phyloP scores from a whole-genome alignment of 2,113 vertebrate genomes.

The Catharus minimus region DNA sequence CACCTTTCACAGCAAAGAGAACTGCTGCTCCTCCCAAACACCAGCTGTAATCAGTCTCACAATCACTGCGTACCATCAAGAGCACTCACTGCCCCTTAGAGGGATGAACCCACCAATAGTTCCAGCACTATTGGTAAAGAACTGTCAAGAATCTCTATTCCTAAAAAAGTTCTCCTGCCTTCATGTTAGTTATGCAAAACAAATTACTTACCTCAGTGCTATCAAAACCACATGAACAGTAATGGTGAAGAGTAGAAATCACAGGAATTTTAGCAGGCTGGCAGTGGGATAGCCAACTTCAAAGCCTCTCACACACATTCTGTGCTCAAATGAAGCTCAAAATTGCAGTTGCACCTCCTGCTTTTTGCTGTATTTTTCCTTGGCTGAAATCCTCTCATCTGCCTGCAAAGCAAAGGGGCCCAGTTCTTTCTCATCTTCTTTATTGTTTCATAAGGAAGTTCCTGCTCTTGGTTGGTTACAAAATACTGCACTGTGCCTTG shows the following conservation, averaged over 20 bases:
- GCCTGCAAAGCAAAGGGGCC: neutral
- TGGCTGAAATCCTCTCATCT: neutral
- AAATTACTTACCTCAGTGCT: neutral
- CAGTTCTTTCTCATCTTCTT: neutral
- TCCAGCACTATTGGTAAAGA: neutral
- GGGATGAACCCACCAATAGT: neutral
- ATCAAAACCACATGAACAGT: neutral
- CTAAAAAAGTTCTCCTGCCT: neutral
- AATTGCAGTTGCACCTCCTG: neutral
- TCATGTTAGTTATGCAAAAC: neutral
- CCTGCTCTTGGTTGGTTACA: neutral
- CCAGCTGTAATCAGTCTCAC: neutral
- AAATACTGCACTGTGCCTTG: neutral
- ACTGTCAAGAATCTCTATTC: neutral
- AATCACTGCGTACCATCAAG: neutral
- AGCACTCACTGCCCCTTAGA: neutral
- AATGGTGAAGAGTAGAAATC: neutral
- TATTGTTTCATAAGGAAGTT: neutral
- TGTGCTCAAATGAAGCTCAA: neutral
- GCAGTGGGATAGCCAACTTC: neutral
- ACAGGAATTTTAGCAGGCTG: neutral
- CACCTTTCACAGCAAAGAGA: neutral
- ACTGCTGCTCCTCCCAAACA: neutral
- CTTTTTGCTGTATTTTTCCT: neutral
- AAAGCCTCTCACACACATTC: neutral